phyloP scores from a whole-genome alignment of 2,888 invertebrate genomes.

The Liposcelis brunnea region DNA sequence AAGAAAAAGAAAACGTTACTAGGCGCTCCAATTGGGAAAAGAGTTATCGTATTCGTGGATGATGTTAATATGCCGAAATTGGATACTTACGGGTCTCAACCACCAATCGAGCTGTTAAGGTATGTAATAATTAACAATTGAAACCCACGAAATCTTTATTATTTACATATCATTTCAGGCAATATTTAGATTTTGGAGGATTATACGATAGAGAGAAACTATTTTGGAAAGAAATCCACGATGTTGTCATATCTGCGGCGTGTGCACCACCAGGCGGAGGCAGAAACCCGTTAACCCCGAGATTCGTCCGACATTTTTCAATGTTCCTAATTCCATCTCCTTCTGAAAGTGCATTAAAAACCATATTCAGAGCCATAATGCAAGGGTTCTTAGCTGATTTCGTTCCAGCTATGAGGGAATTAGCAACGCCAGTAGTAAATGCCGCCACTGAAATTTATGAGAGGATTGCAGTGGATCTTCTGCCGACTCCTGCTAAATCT shows the following conservation, averaged over 20 bases:
- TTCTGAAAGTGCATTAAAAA: constrained; percentile 52
- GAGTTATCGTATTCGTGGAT: constrained; percentile 71
- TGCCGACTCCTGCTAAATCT: constrained; percentile 82
- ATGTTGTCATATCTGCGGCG: constrained; percentile 64
- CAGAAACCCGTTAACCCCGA: constrained; percentile 62
- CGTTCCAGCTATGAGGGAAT: constrained; percentile 43
- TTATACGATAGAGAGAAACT: constrained; percentile 75
- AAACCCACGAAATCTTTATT: not conserved
- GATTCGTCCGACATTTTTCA: constrained; percentile 78
- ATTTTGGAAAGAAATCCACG: constrained; percentile 74
- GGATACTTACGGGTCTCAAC: constrained; percentile 79
- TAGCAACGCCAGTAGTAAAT: constrained; percentile 55
- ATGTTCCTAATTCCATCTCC: constrained; percentile 72
- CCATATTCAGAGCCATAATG: constrained; percentile 60
- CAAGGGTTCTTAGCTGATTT: constrained; percentile 65
- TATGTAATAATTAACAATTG: constrained; percentile 22
- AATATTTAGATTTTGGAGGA: constrained; percentile 60
- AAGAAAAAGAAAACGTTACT: constrained; percentile 61
- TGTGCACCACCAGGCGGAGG: constrained; percentile 89
- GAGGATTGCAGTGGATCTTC: constrained; percentile 56
- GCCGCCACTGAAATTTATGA: constrained; percentile 73
- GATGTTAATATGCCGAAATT: constrained; percentile 84
- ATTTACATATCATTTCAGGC: constrained; percentile 28
- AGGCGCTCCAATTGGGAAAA: constrained; percentile 69
- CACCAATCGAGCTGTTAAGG: constrained; percentile 76